Evolutionary conservation across 2,113 vertebrate genomes (phyloP).

Genomic region (zebrafish (Danio rerio)): GRCz12tu NC_133178.1:66536501-66537000

Average conservation of each 20-base stretch:
- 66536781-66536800: slow-evolving; percentile 17
- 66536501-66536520: slow-evolving; percentile 52
- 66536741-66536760: not conserved
- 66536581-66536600: not conserved
- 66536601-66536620: slow-evolving; percentile 42
- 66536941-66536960: too few relatives aligned
- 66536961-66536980: too few relatives aligned
- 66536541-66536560: slow-evolving; percentile 44
- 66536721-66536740: slow-evolving; percentile 29
- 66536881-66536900: too few relatives aligned
- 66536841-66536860: not conserved
- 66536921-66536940: too few relatives aligned
- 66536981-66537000: too few relatives aligned
- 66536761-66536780: not conserved
- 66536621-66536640: slow-evolving; percentile 46
- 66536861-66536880: not conserved
- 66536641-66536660: slow-evolving; percentile 7
- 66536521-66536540: slow-evolving; percentile 43
- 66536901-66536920: not conserved
- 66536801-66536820: slow-evolving; percentile 2
- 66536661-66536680: slow-evolving; percentile 14
- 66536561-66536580: slow-evolving; percentile 60
- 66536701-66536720: not conserved
- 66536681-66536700: slow-evolving; percentile 3
- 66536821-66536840: not conserved